Conservation (phyloP, 2,797 vertebrate species). For the Eremophila alpestris region DNA sequence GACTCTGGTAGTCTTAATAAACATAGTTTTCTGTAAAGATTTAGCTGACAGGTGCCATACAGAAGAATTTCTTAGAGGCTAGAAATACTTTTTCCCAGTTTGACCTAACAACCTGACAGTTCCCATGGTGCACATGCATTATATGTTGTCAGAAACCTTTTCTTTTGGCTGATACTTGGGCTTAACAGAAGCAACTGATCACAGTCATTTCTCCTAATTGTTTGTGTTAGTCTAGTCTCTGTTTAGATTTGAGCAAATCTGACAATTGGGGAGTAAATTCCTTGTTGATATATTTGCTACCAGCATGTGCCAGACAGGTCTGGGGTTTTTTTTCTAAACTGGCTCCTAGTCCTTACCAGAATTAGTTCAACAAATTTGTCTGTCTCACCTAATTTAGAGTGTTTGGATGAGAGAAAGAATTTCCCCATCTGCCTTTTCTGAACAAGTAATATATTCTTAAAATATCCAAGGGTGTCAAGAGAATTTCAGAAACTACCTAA, state of each 20-base stretch:
- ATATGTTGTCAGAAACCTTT: not conserved
- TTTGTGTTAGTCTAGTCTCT: not conserved
- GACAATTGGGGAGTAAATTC: not conserved
- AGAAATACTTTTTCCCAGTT: not conserved
- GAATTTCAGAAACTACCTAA: not conserved
- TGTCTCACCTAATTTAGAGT: not conserved
- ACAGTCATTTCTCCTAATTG: not conserved
- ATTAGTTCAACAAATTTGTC: not conserved
- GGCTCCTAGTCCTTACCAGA: not conserved
- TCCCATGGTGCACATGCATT: not conserved
- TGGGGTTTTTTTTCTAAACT: not conserved
- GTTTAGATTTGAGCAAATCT: not conserved
- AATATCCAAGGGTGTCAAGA: not conserved
- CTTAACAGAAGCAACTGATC: not conserved
- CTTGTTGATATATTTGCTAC: not conserved
- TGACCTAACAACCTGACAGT: not conserved
- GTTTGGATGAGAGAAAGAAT: not conserved
- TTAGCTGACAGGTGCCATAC: not conserved
- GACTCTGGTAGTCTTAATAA: not conserved
- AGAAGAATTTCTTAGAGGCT: not conserved
- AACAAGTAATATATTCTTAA: not conserved
- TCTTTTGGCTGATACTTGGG: not conserved
- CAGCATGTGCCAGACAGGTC: not conserved
- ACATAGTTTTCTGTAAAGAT: not conserved
- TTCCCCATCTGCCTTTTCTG: not conserved